These are phyloP conservation scores for Drosophila malerkotliana DNA, from an alignment of 1,140 invertebrate species.

Conservation along the genomic window DNA sequence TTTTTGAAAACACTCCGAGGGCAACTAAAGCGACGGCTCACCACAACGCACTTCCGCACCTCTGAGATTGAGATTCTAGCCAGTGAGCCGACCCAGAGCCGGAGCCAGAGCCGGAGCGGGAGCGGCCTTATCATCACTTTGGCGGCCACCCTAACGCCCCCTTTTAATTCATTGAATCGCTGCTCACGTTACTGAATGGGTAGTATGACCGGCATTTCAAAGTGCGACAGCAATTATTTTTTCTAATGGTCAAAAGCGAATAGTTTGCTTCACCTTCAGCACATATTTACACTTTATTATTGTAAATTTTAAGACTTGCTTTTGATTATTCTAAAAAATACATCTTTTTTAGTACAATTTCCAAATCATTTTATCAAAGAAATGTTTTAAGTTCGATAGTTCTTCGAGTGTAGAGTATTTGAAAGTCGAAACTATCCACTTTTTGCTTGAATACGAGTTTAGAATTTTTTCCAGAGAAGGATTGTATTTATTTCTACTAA, in stretches of 20 bases:
- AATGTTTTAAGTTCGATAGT: too few species aligned
- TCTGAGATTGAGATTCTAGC: constrained; percentile 21
- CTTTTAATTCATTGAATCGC: constrained; percentile 32
- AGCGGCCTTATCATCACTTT: constrained; percentile 6
- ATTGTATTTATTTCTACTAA: too few species aligned
- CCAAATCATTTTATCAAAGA: too few species aligned
- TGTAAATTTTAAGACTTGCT: too few species aligned
- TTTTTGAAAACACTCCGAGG: constrained; percentile 48
- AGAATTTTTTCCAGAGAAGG: background rate
- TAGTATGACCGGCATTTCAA: background rate
- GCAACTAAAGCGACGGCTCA: constrained; percentile 42
- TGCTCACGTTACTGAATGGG: constrained; percentile 25
- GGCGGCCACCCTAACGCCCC: constrained; percentile 35
- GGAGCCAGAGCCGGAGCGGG: background rate
- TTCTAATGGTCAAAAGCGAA: background rate
- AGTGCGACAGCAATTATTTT: constrained; percentile 16
- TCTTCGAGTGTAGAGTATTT: too few species aligned
- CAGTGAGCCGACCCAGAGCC: too few species aligned
- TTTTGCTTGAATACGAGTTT: background rate
- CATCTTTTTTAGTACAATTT: too few species aligned
- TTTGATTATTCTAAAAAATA: too few species aligned
- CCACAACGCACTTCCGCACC: constrained; percentile 62
- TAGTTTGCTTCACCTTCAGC: background rate
- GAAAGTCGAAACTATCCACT: too few species aligned
- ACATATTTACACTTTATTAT: background rate